phyloP scores from a whole-genome alignment of 2,888 invertebrate species.

The Leptinotarsa rubiginosa region DNA sequence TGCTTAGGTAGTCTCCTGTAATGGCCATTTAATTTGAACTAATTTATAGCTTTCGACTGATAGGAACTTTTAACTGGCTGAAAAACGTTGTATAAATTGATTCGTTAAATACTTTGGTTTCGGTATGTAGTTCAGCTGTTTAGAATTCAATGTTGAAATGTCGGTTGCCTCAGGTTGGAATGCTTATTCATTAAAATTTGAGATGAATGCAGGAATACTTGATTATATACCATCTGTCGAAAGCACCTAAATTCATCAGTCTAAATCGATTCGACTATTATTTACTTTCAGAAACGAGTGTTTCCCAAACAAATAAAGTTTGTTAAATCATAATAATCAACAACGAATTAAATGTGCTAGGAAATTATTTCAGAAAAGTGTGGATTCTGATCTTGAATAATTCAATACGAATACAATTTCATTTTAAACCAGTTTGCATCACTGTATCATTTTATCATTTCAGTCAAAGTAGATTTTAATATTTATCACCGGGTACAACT shows the following conservation, averaged over 20 bases:
- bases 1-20: constrained; percentile 29
- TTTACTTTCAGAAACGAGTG: too few species aligned
- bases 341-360: too few species aligned
- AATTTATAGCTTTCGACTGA: constrained; percentile 32
- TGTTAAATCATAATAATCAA: too few species aligned
- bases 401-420: too few species aligned
- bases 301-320: too few species aligned
- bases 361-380: too few species aligned
- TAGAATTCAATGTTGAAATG: constrained; percentile 16
- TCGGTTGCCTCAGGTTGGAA: neutral
- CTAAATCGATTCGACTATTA: too few species aligned
- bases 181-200: constrained; percentile 2
- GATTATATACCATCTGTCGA: neutral
- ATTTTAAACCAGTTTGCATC: too few species aligned
- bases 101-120: constrained; percentile 18
- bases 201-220: neutral
- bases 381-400: too few species aligned
- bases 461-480: too few species aligned
- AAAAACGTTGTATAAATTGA: constrained; percentile 22
- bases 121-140: constrained; percentile 15
- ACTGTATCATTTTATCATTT: too few species aligned
- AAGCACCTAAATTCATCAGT: neutral
- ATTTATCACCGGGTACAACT: too few species aligned
- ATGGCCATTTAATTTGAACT: constrained; percentile 30
- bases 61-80: constrained; percentile 6